Evolutionary conservation across 2,113 vertebrate genomes (phyloP).

Genomic region (Dicaeum eximium): DNA sequence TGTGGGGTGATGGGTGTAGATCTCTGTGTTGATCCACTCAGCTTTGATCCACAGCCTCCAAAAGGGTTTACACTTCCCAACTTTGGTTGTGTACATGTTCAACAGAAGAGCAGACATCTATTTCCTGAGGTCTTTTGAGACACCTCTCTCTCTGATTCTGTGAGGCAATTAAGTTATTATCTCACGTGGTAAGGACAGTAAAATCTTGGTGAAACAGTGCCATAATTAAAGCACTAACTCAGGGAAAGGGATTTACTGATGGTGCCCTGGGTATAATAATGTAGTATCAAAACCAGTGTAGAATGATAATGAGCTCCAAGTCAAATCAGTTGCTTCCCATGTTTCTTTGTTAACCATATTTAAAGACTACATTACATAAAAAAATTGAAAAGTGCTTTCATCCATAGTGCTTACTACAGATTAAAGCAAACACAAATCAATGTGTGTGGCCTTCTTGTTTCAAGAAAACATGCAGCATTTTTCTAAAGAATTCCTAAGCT

Average conservation of each 20-base stretch:
- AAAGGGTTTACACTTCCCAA: neutral
- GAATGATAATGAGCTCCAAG: neutral
- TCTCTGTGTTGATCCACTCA: neutral
- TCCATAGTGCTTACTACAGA: neutral
- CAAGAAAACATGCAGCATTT: neutral
- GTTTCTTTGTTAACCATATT: neutral
- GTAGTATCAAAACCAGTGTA: neutral
- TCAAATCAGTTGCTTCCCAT: neutral
- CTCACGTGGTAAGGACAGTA: neutral
- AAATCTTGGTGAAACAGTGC: neutral
- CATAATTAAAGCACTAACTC: neutral
- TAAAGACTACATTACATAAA: neutral
- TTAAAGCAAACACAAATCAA: neutral
- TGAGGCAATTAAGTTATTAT: neutral
- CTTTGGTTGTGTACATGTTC: rapidly evolving
- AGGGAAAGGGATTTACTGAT: neutral
- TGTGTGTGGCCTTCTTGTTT: neutral
- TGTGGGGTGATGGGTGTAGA: neutral
- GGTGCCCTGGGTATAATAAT: neutral
- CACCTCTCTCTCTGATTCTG: neutral
- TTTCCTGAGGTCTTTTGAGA: neutral
- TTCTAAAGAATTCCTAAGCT: neutral
- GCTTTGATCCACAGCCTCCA: neutral
- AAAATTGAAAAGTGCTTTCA: neutral
- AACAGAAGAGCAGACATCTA: neutral